These are phyloP conservation scores for Lutraria lutraria DNA, from an alignment of 2,888 invertebrate species.

Conservation along the genomic window DNA sequence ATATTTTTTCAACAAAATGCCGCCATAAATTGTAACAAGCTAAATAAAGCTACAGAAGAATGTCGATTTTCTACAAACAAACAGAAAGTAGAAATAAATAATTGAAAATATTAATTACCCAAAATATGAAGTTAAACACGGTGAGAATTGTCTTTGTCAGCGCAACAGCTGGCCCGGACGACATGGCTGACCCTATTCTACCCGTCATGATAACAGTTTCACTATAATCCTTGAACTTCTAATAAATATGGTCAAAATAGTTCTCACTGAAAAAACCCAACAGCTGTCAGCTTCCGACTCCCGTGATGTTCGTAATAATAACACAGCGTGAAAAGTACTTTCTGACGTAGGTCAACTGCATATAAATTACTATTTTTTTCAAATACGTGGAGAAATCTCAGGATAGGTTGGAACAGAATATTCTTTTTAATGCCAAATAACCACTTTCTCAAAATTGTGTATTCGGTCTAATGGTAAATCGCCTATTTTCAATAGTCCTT, in stretches of 20 bases:
- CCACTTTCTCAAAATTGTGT: too few relatives aligned
- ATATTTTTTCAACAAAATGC: too few relatives aligned
- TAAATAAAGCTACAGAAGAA: too few relatives aligned
- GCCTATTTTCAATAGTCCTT: too few relatives aligned
- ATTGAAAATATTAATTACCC: conserved; percentile 90
- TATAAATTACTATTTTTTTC: not conserved
- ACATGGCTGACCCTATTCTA: conserved; percentile 75
- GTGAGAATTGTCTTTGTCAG: conserved; percentile 93
- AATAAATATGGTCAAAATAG: conserved; percentile 17
- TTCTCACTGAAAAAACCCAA: not conserved
- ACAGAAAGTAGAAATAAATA: conserved; percentile 3
- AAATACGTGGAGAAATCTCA: too few relatives aligned
- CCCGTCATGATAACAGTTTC: conserved; percentile 52
- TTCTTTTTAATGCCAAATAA: too few relatives aligned
- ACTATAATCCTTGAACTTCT: not conserved
- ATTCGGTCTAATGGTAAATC: too few relatives aligned
- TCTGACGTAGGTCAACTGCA: not conserved
- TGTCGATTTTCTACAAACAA: not conserved
- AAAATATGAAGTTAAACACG: conserved; percentile 93
- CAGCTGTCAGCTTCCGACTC: conserved; percentile 28
- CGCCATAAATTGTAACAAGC: too few relatives aligned
- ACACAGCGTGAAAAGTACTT: conserved; percentile 9
- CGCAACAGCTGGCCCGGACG: conserved; percentile 89
- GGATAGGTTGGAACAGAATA: too few relatives aligned
- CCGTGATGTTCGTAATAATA: conserved; percentile 2